Percentiles rank a stretch among this genome's conserved stretches.
These are phyloP conservation scores for Ancistrus triradiatus DNA, from an alignment of 2,113 vertebrate species.

Conservation along the genomic window DNA sequence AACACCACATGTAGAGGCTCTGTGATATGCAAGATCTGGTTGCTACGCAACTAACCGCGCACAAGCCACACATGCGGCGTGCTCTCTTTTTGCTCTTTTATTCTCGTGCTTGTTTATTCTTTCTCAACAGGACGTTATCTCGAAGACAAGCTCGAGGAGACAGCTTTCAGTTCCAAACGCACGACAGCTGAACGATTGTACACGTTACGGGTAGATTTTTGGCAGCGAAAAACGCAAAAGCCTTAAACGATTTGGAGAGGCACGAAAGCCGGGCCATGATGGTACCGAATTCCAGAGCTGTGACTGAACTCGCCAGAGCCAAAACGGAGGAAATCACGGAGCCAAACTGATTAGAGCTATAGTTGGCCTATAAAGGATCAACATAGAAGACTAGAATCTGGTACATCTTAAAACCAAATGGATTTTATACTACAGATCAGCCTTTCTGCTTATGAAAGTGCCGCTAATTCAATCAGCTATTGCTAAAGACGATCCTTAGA, in stretches of 20 bases:
- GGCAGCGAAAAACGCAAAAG: no score
- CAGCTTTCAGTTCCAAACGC: neutral
- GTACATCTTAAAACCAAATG: no score
- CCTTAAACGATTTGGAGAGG: no score
- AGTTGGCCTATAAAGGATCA: no score
- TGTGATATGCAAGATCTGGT: conserved; percentile 52
- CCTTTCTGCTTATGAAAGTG: no score
- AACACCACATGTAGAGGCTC: conserved; percentile 43
- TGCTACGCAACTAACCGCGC: conserved; percentile 53
- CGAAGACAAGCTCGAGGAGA: conserved; percentile 45
- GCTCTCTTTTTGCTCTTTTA: neutral
- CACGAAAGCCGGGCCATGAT: neutral
- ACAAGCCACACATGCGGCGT: conserved; percentile 16
- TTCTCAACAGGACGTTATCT: conserved; percentile 39
- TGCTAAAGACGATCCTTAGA: no score
- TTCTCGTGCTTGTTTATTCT: conserved; percentile 6
- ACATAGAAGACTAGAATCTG: no score
- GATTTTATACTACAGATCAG: no score
- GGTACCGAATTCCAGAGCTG: neutral
- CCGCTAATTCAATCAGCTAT: no score
- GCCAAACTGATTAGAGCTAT: neutral
- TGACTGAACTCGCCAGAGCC: neutral
- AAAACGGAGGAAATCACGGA: neutral
- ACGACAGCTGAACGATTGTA: neutral
- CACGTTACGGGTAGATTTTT: no score